phyloP scores from a whole-genome alignment of 2,113 vertebrate species.

The Pachycephala philippinensis region DNA sequence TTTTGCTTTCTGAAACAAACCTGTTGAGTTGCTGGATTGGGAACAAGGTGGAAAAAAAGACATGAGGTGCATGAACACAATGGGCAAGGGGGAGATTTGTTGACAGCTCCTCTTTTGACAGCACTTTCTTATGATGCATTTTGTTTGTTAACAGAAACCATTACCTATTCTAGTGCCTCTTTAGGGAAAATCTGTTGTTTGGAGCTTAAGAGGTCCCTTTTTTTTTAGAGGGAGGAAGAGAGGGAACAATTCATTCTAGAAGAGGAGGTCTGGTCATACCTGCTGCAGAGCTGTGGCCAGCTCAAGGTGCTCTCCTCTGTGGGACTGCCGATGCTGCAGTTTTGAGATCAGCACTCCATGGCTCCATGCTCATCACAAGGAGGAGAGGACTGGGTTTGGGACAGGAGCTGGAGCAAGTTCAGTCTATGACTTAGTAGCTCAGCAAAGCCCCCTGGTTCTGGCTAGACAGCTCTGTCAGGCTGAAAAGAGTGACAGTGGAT shows the following conservation, averaged over 20 bases:
- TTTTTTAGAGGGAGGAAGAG: background rate
- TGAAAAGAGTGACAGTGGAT: background rate
- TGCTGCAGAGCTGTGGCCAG: background rate
- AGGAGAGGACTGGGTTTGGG: background rate
- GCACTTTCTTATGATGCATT: background rate
- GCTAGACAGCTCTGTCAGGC: fast-evolving
- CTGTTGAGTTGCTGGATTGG: background rate
- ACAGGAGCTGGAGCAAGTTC: background rate
- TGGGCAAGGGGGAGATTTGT: background rate
- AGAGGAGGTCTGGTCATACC: background rate
- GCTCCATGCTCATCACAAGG: background rate
- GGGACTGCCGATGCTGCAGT: background rate
- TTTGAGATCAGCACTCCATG: fast-evolving
- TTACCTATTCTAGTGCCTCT: background rate
- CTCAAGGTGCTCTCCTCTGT: background rate
- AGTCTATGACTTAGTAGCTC: background rate
- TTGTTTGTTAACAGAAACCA: background rate
- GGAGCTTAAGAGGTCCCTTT: background rate
- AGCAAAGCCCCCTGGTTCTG: background rate
- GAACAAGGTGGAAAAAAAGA: background rate
- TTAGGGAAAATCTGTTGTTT: background rate
- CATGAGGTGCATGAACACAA: fast-evolving
- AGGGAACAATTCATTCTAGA: background rate
- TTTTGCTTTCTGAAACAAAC: background rate
- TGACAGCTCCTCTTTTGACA: background rate